Base-by-base conservation (phyloP, 2,888 invertebrate genomes). In the Drosophila seclusa region DNA sequence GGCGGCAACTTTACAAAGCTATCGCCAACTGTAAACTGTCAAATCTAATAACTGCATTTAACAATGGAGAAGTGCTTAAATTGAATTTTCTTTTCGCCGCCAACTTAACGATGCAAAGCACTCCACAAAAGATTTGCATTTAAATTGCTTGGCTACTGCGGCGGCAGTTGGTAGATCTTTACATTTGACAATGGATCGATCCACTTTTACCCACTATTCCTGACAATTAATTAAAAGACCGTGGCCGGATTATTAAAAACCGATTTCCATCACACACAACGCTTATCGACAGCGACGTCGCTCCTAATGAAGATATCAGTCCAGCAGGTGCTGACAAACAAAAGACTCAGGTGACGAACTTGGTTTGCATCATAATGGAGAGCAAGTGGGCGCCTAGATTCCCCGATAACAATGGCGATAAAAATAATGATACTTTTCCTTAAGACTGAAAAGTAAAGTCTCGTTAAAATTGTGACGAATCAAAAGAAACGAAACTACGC, bases 11-110 rank as follows among this genome's bases (percentile, higher is more conserved):
- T 67, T 64, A 83, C 80, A 90, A 86, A 90, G 84, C 68, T 49
- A 61, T 64, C 69, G 79, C 61, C 73, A 69, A 72, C 81, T 80
- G 87, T 82, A 81, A 89, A 76, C 87, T 89, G 87, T 89, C 90
- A 89, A 90, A 85, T 90, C 86, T 88, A 90, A 88, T 89, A 88
- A 90, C 90, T 83, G 83, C 80, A 83, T 89, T 86, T 76, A 80
- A 85, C 90, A 87, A 88, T 81, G 54, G 73, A 71, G 52, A 71
- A 84, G 69, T 82, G 74, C 67, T 71, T 71, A 87, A 83, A 87
- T 88, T 90, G 80, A 90, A 90, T 77, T 79, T 63, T 64, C 59
- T 21, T 24, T 59, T 45, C 60, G 67, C 34, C 63, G 63, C 59
- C 82, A 49, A 65, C 59, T 76, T 88, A 73, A 90, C 85, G 87